Conservation (phyloP, 2,113 vertebrate species). For the Procavia capensis region DNA sequence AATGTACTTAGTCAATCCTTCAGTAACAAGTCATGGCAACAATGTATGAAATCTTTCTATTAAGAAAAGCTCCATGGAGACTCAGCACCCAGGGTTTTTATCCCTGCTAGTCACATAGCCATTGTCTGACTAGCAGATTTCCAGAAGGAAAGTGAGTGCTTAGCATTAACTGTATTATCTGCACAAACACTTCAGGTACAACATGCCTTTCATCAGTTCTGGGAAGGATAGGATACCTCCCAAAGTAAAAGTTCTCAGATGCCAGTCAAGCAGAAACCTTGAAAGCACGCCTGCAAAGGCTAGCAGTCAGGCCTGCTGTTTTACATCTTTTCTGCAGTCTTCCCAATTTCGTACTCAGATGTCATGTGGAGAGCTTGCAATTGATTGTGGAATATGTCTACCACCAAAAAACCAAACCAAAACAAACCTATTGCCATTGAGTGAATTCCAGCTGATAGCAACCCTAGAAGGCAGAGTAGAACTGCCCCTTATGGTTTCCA, state of each 20-base stretch:
- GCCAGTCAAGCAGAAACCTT: background rate
- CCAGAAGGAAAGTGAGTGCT: background rate
- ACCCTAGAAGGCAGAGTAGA: no score
- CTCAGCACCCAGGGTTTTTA: background rate
- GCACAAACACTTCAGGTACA: no score
- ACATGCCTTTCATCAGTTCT: background rate
- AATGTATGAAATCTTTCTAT: fast-evolving
- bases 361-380: background rate
- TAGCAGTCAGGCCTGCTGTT: background rate
- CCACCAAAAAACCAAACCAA: no score
- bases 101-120: background rate
- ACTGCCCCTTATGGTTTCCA: no score
- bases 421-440: no score
- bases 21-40: background rate
- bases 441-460: no score
- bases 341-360: background rate
- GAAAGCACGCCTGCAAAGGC: background rate
- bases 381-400: background rate
- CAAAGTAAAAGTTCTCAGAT: background rate
- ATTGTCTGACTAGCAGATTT: background rate
- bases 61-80: background rate
- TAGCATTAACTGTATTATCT: background rate
- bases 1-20: background rate
- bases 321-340: background rate
- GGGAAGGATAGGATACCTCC: background rate